Evolutionary conservation across 35 echinoderm and acorn worm species (phyloP), one percentile per base, ranked within the genome.

Genomic region (Apostichopus japonicus): DNA sequence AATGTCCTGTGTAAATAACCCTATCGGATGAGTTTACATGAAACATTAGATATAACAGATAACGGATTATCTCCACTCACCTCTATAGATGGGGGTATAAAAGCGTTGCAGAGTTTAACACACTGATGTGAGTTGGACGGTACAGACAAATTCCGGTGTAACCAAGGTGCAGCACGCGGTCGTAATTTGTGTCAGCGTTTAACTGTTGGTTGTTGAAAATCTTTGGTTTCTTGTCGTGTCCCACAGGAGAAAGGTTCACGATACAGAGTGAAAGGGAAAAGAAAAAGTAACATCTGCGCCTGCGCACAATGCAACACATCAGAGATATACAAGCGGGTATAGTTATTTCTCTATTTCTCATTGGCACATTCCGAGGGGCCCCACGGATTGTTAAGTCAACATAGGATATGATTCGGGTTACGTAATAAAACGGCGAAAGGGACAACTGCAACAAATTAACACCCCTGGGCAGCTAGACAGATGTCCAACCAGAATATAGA

Each of bases 131-230:
- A 15, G 21, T 61, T 75, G 6, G 71, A 75, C 15, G 71, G 7
- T 61, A 75, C 0, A 75, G 71, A 19, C 15, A 75, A 61, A 75
- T 75, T n/a, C 71, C 71, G 7, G 14, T 19, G 71, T 75, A 75
- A 75, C 71, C 15, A 75, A 75, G 71, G 21, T 75, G 17, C 22
- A 75, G 21, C n/a, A 23, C n/a, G 21, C 15, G 71, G 71, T 75
- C 71, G 71, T 75, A 75, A 75, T 75, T 73, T 73, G 70, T 73
- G 14, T n/a, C 71, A 6, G n/a, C 71, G 71, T 75, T 19, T 75
- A 75, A 75, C 71, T 14, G 71, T 75, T 75, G 21, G 71, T 75
- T 75, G 71, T 75, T 23, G 71, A 75, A 75, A 75, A 75, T 75
- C 22, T 19, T 75, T 75, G 71, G 71, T 75, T 23, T 61, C 57